Evolutionary conservation across 2,797 vertebrate genomes (phyloP).

Genomic region (Aulostomus chinensis): DNA sequence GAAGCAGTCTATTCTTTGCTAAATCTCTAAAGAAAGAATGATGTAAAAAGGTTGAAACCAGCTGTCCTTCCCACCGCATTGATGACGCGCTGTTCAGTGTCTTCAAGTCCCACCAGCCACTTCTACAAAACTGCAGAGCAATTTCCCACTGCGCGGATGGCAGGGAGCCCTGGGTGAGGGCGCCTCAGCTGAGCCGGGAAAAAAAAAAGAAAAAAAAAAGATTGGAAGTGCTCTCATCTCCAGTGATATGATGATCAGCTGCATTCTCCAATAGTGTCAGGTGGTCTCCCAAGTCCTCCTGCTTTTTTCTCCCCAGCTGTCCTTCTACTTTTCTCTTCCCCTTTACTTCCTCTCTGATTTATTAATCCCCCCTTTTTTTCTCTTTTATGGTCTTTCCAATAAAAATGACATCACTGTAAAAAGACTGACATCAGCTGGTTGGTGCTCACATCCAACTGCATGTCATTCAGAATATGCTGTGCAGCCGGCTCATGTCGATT

Average conservation of each 20-base stretch:
- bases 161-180: conserved; percentile 2
- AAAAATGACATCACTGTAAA: conserved; percentile 10
- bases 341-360: conserved; percentile 9
- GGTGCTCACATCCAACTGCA: conserved; percentile 3
- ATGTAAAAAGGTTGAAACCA: conserved; percentile 57
- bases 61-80: conserved; percentile 3
- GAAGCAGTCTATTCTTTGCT: too few species aligned
- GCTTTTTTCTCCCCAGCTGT: conserved; percentile 2
- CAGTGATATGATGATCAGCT: conserved; percentile 12
- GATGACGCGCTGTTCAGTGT: conserved; percentile 9
- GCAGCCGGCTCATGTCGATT: too few species aligned
- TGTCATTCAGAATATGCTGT: too few species aligned
- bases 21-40: conserved; percentile 39
- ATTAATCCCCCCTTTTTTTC: neutral
- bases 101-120: conserved; percentile 12
- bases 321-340: neutral
- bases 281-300: conserved; percentile 11
- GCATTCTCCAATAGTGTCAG: conserved; percentile 21
- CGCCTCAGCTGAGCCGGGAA: conserved; percentile 14
- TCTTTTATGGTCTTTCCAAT: conserved; percentile 1
- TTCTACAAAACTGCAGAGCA: conserved; percentile 15
- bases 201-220: too few species aligned
- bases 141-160: conserved; percentile 13
- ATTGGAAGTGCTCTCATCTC: conserved; percentile 29
- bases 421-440: conserved; percentile 18